These are phyloP conservation scores for Meriones unguiculatus DNA, from an alignment of 2,113 vertebrate species.

Conservation along the genomic window DNA sequence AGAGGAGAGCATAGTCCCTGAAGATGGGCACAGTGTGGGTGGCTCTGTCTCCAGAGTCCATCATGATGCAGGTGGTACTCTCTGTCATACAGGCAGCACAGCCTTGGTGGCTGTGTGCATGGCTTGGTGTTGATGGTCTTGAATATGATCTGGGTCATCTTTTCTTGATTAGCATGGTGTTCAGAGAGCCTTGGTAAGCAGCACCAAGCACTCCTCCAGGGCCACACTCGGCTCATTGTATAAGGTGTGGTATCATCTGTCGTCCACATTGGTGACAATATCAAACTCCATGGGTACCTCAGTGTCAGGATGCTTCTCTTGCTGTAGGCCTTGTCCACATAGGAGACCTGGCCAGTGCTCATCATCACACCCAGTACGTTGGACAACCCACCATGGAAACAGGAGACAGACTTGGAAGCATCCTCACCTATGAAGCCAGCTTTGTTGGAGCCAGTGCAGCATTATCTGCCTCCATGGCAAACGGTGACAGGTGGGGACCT, in stretches of 20 bases:
- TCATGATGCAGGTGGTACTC: conserved; percentile 98
- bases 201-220: conserved; percentile 97
- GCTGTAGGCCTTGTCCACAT: conserved; percentile 98
- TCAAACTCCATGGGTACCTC: conserved; percentile 94
- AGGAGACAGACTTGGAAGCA: not conserved
- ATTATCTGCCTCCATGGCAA: not conserved
- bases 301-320: conserved; percentile 98
- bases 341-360: conserved; percentile 98
- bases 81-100: conserved; percentile 98
- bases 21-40: conserved; percentile 99
- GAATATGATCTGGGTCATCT: conserved; percentile 94
- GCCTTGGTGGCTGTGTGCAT: conserved; percentile 99
- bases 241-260: conserved; percentile 99
- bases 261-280: conserved; percentile 97
- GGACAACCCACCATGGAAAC: conserved; percentile 98
- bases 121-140: conserved; percentile 99
- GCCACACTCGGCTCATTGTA: conserved; percentile 98
- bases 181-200: conserved; percentile 88
- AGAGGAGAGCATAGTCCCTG: conserved; percentile 96
- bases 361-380: conserved; percentile 99
- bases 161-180: not conserved
- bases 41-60: conserved; percentile 99
- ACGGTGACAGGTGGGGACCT: not conserved
- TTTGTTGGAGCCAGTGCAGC: not conserved
- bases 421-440: no score